Percentiles rank a stretch among this genome's conserved stretches.
phyloP scores from a whole-genome alignment of 2,113 vertebrate genomes.

The Crotalus viridis region DNA sequence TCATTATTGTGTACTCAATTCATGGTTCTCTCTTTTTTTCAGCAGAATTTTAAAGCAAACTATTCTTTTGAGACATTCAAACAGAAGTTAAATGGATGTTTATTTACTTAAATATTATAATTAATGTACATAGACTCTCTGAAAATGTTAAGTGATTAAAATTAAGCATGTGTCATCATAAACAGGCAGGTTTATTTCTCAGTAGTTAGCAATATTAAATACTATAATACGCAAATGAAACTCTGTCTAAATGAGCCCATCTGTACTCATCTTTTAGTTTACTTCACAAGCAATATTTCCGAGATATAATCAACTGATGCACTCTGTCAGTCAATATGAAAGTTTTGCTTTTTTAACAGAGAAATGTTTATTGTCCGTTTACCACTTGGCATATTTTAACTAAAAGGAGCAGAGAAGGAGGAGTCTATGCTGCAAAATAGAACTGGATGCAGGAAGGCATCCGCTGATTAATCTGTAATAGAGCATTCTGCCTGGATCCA shows the following conservation, averaged over 20 bases:
- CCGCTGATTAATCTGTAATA: neutral
- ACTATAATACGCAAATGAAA: neutral
- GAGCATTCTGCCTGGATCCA: neutral
- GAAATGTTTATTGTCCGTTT: neutral
- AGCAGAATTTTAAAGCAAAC: neutral
- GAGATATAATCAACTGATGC: neutral
- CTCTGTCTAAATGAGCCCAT: neutral
- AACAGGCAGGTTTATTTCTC: neutral
- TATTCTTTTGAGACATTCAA: neutral
- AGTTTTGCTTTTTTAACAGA: neutral
- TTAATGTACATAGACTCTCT: neutral
- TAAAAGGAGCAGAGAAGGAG: neutral
- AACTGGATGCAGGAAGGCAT: neutral
- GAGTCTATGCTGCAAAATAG: neutral
- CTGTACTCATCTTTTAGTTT: neutral
- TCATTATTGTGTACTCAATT: neutral
- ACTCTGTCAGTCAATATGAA: neutral
- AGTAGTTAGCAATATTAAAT: neutral
- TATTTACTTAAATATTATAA: conserved; percentile 3
- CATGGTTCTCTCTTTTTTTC: neutral
- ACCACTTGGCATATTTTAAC: neutral
- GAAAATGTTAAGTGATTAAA: neutral
- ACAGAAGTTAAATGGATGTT: neutral
- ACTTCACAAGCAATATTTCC: neutral
- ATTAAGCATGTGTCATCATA: neutral